Base-by-base conservation (phyloP, 2,888 invertebrate genomes). In the Harmothoe impar region DNA sequence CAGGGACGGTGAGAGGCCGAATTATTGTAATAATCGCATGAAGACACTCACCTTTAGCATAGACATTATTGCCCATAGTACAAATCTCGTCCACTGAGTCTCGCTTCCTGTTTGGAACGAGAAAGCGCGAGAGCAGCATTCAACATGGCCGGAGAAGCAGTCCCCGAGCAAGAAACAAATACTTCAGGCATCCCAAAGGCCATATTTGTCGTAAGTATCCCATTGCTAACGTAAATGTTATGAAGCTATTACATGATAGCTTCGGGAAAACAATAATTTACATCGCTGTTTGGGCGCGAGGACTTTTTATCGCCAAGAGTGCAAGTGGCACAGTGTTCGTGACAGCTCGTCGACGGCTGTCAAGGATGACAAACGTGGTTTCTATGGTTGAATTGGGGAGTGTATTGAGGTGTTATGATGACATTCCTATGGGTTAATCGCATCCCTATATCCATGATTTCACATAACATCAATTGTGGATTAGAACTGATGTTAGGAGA, bases 101-200 rank as follows among this genome's bases (percentile, higher is more conserved):
- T 86, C 86, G 86, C 54, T 86, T 86, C 86, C 54, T 51, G 89
- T 89, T 68, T 51, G 33, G 31, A n/a, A 31, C 68, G 89, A 89
- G 68, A 68, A 35, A 25, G 17, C 15, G 43, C 68, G 89, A 89
- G 89, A 89, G 12, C 33, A 31, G 23, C 15, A 15, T 20, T 72
- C 85, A 91, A 91, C 88, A 92, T 92, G 92, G 91, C 92, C 31
- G 90, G 88, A 31, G 90, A 90, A 78, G 56, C 33, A 20, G 62
- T 29, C 25, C 25, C 77, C n/a, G 91, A 84, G 54, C 52, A 89
- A 81, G 91, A 92, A 29, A 81, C 85, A 84, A 91, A 72, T 54
- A 62, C 43, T 51, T 90, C 91, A 31, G 92, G 92, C 29, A 92
- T 92, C 54, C 92, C 92, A 20, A 91, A 91, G 89, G 92, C 92